Evolutionary conservation across 2,797 vertebrate species (phyloP).

Genomic region (Mormyrops attenuatus): DNA sequence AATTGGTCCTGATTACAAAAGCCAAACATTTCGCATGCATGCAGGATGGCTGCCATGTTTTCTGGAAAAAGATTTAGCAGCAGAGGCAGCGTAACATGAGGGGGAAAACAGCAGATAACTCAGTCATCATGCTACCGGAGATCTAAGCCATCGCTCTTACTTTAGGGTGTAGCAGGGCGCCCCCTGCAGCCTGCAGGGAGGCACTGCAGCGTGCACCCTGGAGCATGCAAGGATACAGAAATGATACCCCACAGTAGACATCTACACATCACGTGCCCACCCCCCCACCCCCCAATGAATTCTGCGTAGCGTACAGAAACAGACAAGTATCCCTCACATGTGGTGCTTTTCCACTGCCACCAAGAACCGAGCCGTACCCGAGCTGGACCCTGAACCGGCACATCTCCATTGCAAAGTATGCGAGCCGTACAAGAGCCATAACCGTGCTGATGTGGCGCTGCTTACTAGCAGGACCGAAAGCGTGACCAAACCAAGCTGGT

Average conservation of each 20-base stretch:
- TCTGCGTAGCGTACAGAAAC: not conserved
- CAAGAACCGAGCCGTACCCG: not conserved
- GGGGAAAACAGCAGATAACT: conserved; percentile 51
- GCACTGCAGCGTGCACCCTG: not conserved
- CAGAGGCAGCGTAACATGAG: conserved; percentile 49
- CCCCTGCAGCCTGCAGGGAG: not conserved
- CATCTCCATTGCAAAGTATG: not conserved
- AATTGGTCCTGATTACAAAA: conserved; percentile 41
- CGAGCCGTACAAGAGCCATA: not conserved
- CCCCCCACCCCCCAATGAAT: not conserved
- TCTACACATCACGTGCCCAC: not conserved
- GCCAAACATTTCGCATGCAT: conserved; percentile 21
- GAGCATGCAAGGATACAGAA: not conserved
- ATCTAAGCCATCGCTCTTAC: not conserved
- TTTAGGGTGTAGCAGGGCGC: not conserved
- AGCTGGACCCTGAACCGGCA: not conserved
- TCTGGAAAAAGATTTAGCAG: conserved; percentile 60
- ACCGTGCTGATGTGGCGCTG: not conserved
- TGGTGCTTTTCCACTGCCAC: not conserved
- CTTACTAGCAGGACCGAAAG: not conserved
- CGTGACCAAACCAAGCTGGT: not conserved
- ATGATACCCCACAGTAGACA: not conserved
- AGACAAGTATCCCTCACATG: not conserved
- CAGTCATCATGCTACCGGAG: conserved; percentile 30
- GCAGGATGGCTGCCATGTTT: conserved; percentile 35